These are phyloP conservation scores for Peromyscus maniculatus DNA, from an alignment of 2,113 vertebrate species.

Conservation along the genomic window DNA sequence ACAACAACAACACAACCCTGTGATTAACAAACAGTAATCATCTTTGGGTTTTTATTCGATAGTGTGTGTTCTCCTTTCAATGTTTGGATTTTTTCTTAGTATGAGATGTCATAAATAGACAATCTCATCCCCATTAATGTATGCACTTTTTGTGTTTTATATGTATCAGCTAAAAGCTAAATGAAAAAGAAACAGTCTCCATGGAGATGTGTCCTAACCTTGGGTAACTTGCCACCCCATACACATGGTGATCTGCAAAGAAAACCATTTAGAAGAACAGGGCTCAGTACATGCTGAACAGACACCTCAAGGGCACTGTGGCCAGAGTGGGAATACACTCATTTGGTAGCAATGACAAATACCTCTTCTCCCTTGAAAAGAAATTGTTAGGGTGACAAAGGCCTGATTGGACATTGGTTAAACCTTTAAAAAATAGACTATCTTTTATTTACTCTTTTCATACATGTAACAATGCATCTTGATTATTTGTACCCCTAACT, in stretches of 20 bases:
- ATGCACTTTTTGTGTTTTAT: neutral
- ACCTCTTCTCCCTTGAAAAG: slow-evolving; percentile 32
- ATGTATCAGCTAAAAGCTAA: neutral
- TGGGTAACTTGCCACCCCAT: neutral
- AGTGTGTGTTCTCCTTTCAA: neutral
- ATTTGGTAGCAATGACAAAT: slow-evolving; percentile 23
- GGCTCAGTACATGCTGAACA: neutral
- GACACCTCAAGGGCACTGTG: neutral
- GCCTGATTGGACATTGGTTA: neutral
- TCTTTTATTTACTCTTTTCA: neutral
- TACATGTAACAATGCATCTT: neutral
- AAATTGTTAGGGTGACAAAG: slow-evolving; percentile 26
- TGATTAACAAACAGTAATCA: slow-evolving; percentile 42
- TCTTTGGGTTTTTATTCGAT: slow-evolving; percentile 28
- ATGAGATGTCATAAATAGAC: slow-evolving; percentile 17
- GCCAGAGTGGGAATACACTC: neutral
- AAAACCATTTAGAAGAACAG: slow-evolving; percentile 36
- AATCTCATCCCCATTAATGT: neutral
- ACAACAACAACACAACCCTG: neutral
- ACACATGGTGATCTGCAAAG: neutral
- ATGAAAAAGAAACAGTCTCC: neutral
- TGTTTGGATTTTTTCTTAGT: neutral
- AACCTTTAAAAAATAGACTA: neutral
- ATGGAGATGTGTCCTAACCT: neutral
- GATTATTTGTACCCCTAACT: neutral